Percentiles rank a stretch among this genome's conserved stretches.
phyloP scores from a whole-genome alignment of 2,797 vertebrate genomes.

The Pampus argenteus region DNA sequence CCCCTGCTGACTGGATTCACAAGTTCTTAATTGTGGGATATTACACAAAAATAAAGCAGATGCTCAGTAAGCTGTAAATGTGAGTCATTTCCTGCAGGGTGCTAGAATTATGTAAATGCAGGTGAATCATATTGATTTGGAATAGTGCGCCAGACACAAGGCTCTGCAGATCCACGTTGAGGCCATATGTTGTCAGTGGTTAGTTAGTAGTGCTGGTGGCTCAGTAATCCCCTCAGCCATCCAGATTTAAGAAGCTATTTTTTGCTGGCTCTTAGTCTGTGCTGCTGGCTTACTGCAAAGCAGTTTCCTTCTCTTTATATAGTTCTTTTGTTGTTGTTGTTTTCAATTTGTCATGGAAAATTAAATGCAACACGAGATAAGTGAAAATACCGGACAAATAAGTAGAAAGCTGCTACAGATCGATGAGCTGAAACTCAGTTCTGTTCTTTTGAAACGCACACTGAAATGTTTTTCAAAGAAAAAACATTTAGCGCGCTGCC shows the following conservation, averaged over 20 bases:
- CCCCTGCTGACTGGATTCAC: slow-evolving; percentile 29
- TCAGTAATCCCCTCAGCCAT: slow-evolving; percentile 83
- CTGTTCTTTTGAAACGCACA: not conserved
- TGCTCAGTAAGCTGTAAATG: slow-evolving; percentile 23
- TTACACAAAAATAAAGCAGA: slow-evolving; percentile 27
- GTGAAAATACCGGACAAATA: slow-evolving; percentile 5
- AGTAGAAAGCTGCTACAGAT: slow-evolving; percentile 10
- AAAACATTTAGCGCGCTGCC: not conserved
- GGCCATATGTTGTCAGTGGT: slow-evolving; percentile 77
- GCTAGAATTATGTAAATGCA: slow-evolving; percentile 45
- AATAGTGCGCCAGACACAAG: slow-evolving; percentile 38
- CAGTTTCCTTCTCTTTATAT: slow-evolving; percentile 51
- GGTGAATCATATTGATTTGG: slow-evolving; percentile 47
- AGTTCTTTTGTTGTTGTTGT: slow-evolving; percentile 3
- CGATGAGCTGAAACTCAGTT: slow-evolving; percentile 6
- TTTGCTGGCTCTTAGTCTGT: slow-evolving; percentile 79
- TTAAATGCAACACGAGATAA: slow-evolving; percentile 9
- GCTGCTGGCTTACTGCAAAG: slow-evolving; percentile 65
- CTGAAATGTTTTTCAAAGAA: slow-evolving; percentile 15
- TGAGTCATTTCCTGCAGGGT: slow-evolving; percentile 6
- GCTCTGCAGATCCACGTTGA: slow-evolving; percentile 49
- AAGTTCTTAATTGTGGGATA: slow-evolving; percentile 23
- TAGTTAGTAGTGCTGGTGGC: slow-evolving; percentile 61
- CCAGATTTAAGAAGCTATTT: slow-evolving; percentile 85
- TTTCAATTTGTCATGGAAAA: slow-evolving; percentile 27